phyloP scores from a whole-genome alignment of 2,113 vertebrate species.

The Riparia riparia region DNA sequence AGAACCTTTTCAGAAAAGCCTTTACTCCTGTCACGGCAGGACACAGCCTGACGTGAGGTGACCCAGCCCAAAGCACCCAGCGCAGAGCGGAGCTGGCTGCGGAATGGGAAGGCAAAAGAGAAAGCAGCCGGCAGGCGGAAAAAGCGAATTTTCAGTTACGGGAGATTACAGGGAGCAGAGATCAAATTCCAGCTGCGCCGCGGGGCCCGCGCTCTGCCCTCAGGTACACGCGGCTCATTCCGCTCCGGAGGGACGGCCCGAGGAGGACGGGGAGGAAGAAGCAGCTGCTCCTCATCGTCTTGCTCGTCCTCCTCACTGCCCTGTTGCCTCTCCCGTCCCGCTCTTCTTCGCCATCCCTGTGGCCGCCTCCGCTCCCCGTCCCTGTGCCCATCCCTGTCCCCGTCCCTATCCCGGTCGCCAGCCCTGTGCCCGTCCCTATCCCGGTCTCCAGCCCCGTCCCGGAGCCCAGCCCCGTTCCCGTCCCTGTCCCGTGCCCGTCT shows the following conservation, averaged over 20 bases:
- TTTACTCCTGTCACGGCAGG: not conserved
- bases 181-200: slow-evolving; percentile 26
- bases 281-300: not conserved
- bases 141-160: not conserved
- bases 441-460: too few relatives aligned
- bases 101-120: not conserved
- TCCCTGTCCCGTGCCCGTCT: not conserved
- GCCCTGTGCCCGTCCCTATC: not conserved
- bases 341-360: not conserved
- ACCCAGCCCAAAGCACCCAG: not conserved
- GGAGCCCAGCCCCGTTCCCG: too few relatives aligned
- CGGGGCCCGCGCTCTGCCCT: slow-evolving; percentile 4
- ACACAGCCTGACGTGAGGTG: not conserved
- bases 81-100: not conserved
- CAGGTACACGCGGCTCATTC: not conserved
- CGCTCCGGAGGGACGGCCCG: not conserved
- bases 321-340: not conserved
- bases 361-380: too few relatives aligned
- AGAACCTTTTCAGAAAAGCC: slow-evolving; percentile 8
- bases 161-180: slow-evolving; percentile 39
- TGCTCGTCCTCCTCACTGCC: not conserved
- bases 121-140: slow-evolving; percentile 6
- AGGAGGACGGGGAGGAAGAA: not conserved
- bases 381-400: not conserved
- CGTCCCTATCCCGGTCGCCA: too few relatives aligned